These are phyloP conservation scores for Coelinius sp. DNA, from an alignment of 2,888 invertebrate species.

Conservation along the genomic window DNA sequence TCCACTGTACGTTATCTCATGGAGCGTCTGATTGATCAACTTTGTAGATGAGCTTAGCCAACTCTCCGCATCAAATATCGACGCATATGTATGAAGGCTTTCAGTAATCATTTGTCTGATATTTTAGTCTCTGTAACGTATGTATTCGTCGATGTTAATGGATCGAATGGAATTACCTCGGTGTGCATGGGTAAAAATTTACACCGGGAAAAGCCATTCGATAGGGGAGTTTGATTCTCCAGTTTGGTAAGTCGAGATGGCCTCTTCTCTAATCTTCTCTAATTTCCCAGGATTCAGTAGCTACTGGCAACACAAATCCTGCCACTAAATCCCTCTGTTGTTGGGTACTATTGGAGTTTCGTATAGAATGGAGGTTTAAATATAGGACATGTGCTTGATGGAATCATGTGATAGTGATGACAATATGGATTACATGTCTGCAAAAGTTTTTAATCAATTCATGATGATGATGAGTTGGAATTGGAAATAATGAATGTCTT, in stretches of 20 bases:
- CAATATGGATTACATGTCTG: not conserved
- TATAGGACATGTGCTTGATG: not conserved
- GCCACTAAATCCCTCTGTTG: not conserved
- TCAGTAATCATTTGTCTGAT: not conserved
- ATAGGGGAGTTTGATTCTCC: not conserved
- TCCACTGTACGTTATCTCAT: too few species aligned
- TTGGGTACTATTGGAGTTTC: not conserved
- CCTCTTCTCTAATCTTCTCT: not conserved
- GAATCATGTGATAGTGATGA: too few species aligned
- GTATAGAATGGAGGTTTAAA: not conserved
- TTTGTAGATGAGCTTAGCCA: not conserved
- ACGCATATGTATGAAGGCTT: not conserved
- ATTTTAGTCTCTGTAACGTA: slow-evolving; percentile 2
- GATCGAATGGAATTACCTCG: not conserved
- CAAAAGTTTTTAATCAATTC: not conserved
- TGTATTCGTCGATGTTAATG: not conserved
- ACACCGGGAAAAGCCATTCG: not conserved
- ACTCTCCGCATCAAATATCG: not conserved
- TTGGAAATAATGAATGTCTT: too few species aligned
- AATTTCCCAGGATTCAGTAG: not conserved
- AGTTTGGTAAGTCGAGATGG: not conserved
- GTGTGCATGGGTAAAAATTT: not conserved
- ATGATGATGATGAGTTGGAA: too few species aligned
- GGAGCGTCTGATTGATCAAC: not conserved
- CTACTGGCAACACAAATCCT: not conserved